Conservation (phyloP, 2,797 vertebrate genomes). For the Thamnophis elegans region DNA sequence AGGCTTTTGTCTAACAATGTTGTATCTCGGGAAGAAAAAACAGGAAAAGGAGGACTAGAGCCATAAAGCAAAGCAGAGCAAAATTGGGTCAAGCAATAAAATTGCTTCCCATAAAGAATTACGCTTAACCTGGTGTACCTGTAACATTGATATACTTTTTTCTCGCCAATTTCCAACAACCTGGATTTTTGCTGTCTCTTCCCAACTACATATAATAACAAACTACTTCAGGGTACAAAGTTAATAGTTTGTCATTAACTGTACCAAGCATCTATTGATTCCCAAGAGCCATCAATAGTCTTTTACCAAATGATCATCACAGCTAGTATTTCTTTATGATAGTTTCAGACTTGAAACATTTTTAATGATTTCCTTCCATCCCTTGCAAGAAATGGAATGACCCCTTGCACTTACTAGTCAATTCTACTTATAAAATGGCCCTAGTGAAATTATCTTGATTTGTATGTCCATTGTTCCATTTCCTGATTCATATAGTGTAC, state of each 20-base stretch:
- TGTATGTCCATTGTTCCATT: neutral
- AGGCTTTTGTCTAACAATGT: neutral
- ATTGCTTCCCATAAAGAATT: neutral
- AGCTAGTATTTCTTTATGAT: neutral
- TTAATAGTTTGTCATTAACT: neutral
- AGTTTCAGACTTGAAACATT: neutral
- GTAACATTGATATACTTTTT: neutral
- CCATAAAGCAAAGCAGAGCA: neutral
- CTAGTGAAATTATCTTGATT: neutral
- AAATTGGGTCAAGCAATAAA: neutral
- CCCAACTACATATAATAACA: neutral
- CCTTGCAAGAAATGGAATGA: neutral
- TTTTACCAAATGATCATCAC: neutral
- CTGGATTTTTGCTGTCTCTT: constrained; percentile 5
- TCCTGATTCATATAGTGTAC: neutral
- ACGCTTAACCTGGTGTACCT: neutral
- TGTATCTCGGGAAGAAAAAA: neutral
- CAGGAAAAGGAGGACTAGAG: neutral
- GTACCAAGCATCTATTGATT: neutral
- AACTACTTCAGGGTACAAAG: neutral
- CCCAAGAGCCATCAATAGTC: neutral
- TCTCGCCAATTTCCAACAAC: neutral
- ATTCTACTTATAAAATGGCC: neutral
- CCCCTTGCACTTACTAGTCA: neutral
- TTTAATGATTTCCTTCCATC: neutral